A percentile compares a stretch with the other conserved stretches of the same genome.
phyloP scores from a whole-genome alignment of 2,888 invertebrate species.

The Acrobasis suavella region DNA sequence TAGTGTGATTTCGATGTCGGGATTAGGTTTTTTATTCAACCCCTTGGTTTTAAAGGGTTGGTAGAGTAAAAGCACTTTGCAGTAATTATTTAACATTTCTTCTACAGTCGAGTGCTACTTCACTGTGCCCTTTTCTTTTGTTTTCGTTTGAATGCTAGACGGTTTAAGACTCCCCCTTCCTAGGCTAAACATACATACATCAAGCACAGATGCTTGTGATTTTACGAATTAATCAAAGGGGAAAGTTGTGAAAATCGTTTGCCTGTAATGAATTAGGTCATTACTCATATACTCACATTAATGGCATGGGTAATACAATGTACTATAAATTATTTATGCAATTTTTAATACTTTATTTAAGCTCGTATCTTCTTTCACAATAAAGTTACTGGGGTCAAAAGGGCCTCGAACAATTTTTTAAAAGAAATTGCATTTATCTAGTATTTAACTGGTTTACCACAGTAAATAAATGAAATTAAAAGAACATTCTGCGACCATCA shows the following conservation, averaged over 20 bases:
- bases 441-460: no score
- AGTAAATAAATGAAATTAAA: no score
- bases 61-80: slow-evolving; percentile 62
- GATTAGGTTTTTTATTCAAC: slow-evolving; percentile 75
- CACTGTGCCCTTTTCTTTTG: slow-evolving; percentile 48
- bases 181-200: slow-evolving; percentile 29
- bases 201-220: slow-evolving; percentile 6
- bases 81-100: slow-evolving; percentile 77
- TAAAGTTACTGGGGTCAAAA: no score
- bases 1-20: slow-evolving; percentile 75
- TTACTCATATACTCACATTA: background rate
- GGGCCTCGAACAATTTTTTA: no score
- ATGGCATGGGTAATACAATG: no score
- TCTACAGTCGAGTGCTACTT: slow-evolving; percentile 41
- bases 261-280: background rate
- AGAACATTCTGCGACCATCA: no score
- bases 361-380: no score
- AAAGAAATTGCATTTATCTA: no score
- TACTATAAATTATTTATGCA: no score
- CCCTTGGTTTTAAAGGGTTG: slow-evolving; percentile 66
- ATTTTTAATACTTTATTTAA: no score
- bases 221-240: slow-evolving; percentile 6
- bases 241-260: background rate
- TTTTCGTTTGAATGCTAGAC: slow-evolving; percentile 35
- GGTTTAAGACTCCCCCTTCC: slow-evolving; percentile 5